These are phyloP conservation scores for Cryptus armator DNA, from an alignment of 2,888 invertebrate genomes.

Conservation along the genomic window DNA sequence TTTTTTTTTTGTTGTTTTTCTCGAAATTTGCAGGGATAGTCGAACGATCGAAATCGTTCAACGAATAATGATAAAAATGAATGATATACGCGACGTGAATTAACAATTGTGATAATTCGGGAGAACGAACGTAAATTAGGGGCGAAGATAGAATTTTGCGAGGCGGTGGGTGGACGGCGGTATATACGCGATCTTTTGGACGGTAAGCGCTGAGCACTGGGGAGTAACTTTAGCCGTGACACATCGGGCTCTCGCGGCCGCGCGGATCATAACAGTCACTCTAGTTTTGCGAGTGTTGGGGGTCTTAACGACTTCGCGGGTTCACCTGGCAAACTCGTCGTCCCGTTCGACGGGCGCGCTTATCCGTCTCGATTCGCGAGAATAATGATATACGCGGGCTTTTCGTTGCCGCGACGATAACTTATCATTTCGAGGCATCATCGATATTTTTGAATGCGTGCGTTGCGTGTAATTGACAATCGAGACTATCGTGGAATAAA, in stretches of 20 bases:
- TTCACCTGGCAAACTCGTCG: not conserved
- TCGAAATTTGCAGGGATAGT: not conserved
- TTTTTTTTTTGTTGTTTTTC: not conserved
- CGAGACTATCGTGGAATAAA: not conserved
- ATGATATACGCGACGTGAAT: too few species aligned
- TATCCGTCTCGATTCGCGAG: not conserved
- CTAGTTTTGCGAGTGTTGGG: slow-evolving; percentile 34
- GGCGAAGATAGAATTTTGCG: slow-evolving; percentile 30
- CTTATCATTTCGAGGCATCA: slow-evolving; percentile 4
- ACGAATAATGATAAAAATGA: too few species aligned
- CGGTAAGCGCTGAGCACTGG: slow-evolving; percentile 39
- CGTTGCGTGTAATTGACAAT: not conserved
- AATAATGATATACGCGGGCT: not conserved
- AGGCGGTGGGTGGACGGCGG: slow-evolving; percentile 39
- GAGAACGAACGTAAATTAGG: slow-evolving; percentile 8
- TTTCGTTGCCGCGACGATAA: not conserved
- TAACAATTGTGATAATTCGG: not conserved
- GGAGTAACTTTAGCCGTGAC: slow-evolving; percentile 78
- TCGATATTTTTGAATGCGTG: not conserved
- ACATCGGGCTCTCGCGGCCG: slow-evolving; percentile 41
- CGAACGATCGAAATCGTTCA: too few species aligned
- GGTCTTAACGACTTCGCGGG: not conserved
- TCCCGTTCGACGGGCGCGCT: not conserved
- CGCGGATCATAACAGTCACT: slow-evolving; percentile 30
- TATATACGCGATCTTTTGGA: not conserved